phyloP scores from a whole-genome alignment of 2,888 invertebrate genomes.

The Selenia dentaria region DNA sequence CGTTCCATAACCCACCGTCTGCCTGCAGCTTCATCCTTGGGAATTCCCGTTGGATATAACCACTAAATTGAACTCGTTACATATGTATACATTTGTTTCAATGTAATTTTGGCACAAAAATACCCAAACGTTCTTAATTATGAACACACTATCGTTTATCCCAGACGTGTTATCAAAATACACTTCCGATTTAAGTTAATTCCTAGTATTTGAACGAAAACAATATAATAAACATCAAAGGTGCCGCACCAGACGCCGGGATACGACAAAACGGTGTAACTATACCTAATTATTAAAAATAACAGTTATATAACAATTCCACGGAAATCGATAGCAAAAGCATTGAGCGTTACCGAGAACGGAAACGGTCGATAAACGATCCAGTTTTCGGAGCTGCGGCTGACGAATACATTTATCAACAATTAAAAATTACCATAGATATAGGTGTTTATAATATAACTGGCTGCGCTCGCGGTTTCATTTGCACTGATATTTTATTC shows the following conservation, averaged over 20 bases:
- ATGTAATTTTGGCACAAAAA: too few species aligned
- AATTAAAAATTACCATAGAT: constrained; percentile 40
- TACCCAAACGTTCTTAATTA: not conserved
- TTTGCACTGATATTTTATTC: too few species aligned
- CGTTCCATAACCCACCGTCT: too few species aligned
- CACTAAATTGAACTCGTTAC: too few species aligned
- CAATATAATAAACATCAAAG: constrained; percentile 35
- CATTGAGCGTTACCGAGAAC: constrained; percentile 53
- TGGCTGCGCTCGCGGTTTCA: too few species aligned
- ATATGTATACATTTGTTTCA: too few species aligned
- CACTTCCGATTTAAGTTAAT: constrained; percentile 11
- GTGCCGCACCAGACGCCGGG: constrained; percentile 34
- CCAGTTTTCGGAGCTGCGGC: constrained; percentile 48
- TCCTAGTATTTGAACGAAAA: constrained; percentile 5
- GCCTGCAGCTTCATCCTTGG: too few species aligned
- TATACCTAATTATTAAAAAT: constrained; percentile 47
- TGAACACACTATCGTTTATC: not conserved
- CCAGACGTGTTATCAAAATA: constrained; percentile 1
- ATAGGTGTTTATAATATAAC: too few species aligned
- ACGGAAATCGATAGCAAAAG: constrained; percentile 63
- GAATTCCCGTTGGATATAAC: too few species aligned
- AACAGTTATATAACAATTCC: constrained; percentile 44
- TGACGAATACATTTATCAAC: constrained; percentile 54
- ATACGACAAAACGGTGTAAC: constrained; percentile 31
- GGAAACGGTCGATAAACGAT: constrained; percentile 72